phyloP scores from a whole-genome alignment of 2,888 invertebrate genomes.

The Smittia aterrima region DNA sequence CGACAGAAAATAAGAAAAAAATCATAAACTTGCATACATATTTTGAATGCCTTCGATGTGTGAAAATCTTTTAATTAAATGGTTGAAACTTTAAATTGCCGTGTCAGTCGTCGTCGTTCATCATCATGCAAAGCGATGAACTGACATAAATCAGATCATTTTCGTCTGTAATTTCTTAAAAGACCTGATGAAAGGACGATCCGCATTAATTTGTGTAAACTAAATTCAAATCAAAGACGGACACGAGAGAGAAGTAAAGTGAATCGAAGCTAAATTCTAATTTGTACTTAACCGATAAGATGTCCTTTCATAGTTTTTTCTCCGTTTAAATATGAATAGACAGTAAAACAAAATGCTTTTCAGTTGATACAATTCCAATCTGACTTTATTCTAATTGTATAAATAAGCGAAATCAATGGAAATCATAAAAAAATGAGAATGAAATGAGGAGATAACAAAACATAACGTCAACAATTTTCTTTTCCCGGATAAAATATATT shows the following conservation, averaged over 20 bases:
- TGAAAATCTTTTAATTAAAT: constrained; percentile 22
- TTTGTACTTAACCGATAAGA: constrained; percentile 38
- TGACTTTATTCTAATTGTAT: background rate
- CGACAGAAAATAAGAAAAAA: constrained; percentile 10
- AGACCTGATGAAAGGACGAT: background rate
- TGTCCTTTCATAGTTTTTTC: background rate
- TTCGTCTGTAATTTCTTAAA: background rate
- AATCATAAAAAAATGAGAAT: background rate
- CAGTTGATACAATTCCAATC: constrained; percentile 14
- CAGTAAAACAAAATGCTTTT: background rate
- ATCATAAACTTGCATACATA: constrained; percentile 28
- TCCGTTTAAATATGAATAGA: background rate
- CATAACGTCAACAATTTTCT: background rate
- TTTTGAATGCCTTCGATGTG: constrained; percentile 39
- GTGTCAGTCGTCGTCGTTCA: background rate
- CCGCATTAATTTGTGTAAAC: background rate
- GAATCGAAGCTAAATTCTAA: constrained; percentile 18
- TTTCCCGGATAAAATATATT: constrained; percentile 21
- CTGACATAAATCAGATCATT: background rate
- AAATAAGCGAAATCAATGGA: constrained; percentile 2
- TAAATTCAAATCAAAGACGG: background rate
- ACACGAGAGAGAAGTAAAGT: background rate
- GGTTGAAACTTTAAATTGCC: background rate
- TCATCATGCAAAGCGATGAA: constrained; percentile 4
- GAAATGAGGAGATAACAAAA: background rate